Evolutionary conservation across 2,113 vertebrate genomes (phyloP).

Genomic region (Rhynchomys soricoides): DNA sequence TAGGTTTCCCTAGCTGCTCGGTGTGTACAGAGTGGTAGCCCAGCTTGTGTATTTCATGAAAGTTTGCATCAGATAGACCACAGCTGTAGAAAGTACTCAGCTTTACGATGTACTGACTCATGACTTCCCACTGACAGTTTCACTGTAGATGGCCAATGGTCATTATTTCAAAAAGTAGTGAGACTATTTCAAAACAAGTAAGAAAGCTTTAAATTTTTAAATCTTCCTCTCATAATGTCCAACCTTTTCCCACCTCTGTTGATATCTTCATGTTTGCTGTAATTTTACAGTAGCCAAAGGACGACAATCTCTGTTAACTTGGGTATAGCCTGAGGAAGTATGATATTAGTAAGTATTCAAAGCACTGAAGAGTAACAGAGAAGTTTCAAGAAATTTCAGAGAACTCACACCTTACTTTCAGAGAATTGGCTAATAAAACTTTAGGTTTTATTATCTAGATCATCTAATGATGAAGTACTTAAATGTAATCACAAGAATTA

Average conservation of each 20-base stretch:
- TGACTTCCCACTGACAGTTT: constrained; percentile 19
- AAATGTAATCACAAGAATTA: constrained; percentile 46
- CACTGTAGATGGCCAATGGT: neutral
- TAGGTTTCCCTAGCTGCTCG: neutral
- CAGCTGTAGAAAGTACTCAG: neutral
- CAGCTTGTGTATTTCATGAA: neutral
- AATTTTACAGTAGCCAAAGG: neutral
- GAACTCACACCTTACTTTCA: constrained; percentile 26
- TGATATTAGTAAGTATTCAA: constrained; percentile 1
- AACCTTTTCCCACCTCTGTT: neutral
- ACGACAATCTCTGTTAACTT: neutral
- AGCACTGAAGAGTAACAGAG: neutral
- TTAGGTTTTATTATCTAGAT: neutral
- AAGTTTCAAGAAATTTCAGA: constrained; percentile 24
- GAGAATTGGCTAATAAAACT: constrained; percentile 6
- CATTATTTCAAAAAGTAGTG: neutral
- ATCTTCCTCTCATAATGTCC: neutral
- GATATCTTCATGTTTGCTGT: neutral
- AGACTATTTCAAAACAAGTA: constrained; percentile 25
- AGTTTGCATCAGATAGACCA: neutral
- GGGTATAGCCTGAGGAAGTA: neutral
- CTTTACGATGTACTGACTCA: neutral
- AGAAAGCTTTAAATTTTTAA: constrained; percentile 24
- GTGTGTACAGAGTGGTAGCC: neutral
- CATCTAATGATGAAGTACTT: constrained; percentile 11